Base-by-base conservation (phyloP, 2,113 vertebrate species). In the Crotalus horridus region DNA sequence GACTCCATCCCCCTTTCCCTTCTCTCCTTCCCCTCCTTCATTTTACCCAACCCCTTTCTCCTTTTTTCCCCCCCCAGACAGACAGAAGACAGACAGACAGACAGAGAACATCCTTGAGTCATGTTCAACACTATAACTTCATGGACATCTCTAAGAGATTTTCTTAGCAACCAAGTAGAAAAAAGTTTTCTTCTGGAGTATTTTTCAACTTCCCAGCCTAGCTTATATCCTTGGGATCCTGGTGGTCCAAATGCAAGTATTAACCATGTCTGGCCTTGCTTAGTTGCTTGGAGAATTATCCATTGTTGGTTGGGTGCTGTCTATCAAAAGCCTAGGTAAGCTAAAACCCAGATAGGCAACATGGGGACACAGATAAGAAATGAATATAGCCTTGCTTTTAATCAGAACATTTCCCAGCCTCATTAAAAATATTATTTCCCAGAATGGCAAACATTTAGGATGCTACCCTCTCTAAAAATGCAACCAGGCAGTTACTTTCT, bases 401-500 rank as follows among this genome's bases (percentile, higher is more conserved):
- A 87, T 87, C 20, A 33, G 51, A 90, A 94, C 90, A 21, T 87
- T 94, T 93, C 91, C 88, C 89, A 93, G 85, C 9, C 39, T n/a
- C 48, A 13, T 87, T 55, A 10, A 87, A 87, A 55, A 87, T 39
- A 54, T 48, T 39, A 55, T 33, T 91, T 54, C 87, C 64, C 53
- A 8, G 46, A 53, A 74, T 56, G 23, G 39, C 21, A 3, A 1
- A 59, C n/a, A n/a, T 53, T 59, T 89, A 51, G 91, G 64, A 92
- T 43, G 91, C 94, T 74, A 91, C 90, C 69, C 64, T 24, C 0
- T n/a, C 58, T 0, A 11, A 46, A 39, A 95, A 89, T 87, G 86
- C 93, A 85, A 39, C 94, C 90, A 89, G 92, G 93, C 93, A 88
- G 93, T 93, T 59, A 46, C 61, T n/a, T 85, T 9, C 87, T 92